Conservation (phyloP, 2,797 vertebrate genomes). For the Hemitrygon akajei region DNA sequence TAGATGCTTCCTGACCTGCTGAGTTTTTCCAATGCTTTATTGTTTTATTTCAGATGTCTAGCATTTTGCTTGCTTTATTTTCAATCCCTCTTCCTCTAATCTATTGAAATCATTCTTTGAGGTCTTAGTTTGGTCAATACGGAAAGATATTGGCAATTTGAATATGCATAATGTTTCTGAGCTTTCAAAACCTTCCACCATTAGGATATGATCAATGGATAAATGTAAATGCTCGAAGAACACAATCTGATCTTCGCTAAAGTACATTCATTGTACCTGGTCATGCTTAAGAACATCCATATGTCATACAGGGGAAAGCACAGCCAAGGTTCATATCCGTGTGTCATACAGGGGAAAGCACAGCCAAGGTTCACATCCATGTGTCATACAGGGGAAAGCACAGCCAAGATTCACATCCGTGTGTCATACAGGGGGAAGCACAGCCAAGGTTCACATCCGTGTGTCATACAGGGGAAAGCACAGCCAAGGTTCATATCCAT, state of each 20-base stretch:
- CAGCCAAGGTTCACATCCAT: background rate
- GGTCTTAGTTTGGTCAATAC: background rate
- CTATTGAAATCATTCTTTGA: background rate
- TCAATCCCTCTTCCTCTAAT: no score
- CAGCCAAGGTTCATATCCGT: background rate
- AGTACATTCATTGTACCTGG: background rate
- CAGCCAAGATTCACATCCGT: background rate
- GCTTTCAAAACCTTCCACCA: background rate
- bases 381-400: no score
- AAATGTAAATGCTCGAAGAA: background rate
- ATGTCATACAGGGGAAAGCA: background rate
- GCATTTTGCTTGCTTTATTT: no score
- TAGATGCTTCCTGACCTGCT: no score
- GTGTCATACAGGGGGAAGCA: no score
- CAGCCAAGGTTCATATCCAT: background rate
- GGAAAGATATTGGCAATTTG: background rate
- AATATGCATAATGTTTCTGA: background rate
- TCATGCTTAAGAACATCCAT: background rate
- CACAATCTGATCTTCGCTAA: background rate
- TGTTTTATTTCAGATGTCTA: no score
- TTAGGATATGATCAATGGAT: background rate
- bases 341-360: no score
- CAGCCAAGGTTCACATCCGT: background rate
- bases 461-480: no score
- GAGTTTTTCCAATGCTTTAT: no score